Evolutionary conservation across 1,140 invertebrate genomes (phyloP).

Genomic region (Myzus persicae): DNA sequence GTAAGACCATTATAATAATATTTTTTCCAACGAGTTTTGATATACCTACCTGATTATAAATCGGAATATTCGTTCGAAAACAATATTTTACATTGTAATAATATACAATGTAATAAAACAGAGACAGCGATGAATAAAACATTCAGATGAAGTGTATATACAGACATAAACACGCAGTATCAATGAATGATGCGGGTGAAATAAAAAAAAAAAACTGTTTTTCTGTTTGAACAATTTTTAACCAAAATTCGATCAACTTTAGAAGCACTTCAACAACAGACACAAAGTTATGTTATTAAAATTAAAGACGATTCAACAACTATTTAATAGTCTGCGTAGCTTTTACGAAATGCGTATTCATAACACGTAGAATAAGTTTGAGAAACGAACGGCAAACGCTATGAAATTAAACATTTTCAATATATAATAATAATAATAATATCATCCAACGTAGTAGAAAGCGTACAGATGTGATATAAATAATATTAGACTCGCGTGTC

Average conservation of each 20-base stretch:
- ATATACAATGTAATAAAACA: background rate
- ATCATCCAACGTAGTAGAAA: background rate
- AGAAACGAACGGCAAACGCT: background rate
- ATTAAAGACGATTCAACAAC: constrained; percentile 13
- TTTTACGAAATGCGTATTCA: background rate
- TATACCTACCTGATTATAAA: background rate
- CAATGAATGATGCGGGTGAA: background rate
- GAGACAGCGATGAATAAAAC: background rate
- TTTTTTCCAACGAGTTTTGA: background rate
- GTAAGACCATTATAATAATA: background rate
- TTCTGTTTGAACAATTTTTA: background rate
- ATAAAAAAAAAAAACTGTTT: background rate
- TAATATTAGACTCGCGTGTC: background rate
- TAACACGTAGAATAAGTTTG: constrained; percentile 39
- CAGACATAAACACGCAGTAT: background rate
- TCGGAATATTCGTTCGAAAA: background rate
- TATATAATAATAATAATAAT: background rate
- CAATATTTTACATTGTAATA: background rate
- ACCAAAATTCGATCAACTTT: constrained; percentile 27
- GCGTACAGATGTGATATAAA: background rate
- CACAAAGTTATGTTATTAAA: constrained; percentile 33
- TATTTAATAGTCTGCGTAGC: constrained; percentile 17
- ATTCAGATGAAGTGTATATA: background rate
- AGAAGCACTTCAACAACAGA: constrained; percentile 24
- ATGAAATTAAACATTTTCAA: constrained; percentile 25